Conservation (phyloP, 35 echinoderm and acorn worm species). For the Chiridota heheva region DNA sequence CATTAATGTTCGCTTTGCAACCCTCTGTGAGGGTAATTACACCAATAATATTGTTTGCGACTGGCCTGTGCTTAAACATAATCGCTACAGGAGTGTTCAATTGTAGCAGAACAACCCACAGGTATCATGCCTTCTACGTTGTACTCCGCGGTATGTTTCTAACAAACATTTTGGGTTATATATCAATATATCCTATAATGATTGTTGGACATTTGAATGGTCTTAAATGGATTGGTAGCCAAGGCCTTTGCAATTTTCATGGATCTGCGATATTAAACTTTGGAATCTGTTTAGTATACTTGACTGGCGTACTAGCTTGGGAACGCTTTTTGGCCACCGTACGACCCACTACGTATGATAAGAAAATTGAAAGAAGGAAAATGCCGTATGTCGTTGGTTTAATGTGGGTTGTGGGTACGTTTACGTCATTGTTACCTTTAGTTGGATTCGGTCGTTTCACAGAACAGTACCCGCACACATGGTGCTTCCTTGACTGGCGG, state of each 20-base stretch:
- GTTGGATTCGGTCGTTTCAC: slow-evolving; percentile 81
- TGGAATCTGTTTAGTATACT: slow-evolving; percentile 55
- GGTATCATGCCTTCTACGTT: slow-evolving; percentile 72
- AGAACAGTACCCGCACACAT: slow-evolving; percentile 78
- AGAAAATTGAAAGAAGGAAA: slow-evolving; percentile 86
- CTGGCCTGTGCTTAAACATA: slow-evolving; percentile 73
- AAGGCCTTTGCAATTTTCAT: slow-evolving; percentile 73
- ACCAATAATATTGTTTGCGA: slow-evolving; percentile 72
- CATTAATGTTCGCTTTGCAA: slow-evolving; percentile 55
- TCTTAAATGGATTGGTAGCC: slow-evolving; percentile 74
- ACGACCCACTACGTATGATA: slow-evolving; percentile 57
- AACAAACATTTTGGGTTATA: slow-evolving; percentile 77
- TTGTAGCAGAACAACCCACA: slow-evolving; percentile 61
- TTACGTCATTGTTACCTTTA: slow-evolving; percentile 76
- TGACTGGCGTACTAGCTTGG: slow-evolving; percentile 71
- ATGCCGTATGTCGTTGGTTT: slow-evolving; percentile 76
- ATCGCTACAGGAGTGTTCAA: slow-evolving; percentile 78
- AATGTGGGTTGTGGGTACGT: slow-evolving; percentile 80
- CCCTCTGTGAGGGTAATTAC: slow-evolving; percentile 70
- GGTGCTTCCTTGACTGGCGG: slow-evolving; percentile 95
- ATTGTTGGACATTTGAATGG: slow-evolving; percentile 63
- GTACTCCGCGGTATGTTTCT: slow-evolving; percentile 65
- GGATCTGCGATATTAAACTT: slow-evolving; percentile 72
- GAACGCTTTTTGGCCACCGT: slow-evolving; percentile 87
- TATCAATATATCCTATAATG: slow-evolving; percentile 79